Evolutionary conservation across 2,113 vertebrate species (phyloP).

Genomic region (Sciurus niger): DNA sequence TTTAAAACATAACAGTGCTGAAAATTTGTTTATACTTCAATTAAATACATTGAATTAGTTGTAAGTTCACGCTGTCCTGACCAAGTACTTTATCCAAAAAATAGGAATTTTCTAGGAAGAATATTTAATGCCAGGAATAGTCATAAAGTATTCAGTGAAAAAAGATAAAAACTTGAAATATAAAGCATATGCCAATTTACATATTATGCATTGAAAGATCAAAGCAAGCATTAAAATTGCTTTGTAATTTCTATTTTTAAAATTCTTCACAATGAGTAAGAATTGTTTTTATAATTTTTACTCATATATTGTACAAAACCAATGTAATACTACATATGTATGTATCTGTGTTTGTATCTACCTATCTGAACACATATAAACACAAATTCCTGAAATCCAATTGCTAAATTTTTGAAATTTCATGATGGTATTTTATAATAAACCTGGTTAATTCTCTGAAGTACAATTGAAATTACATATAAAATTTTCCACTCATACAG

Average conservation of each 20-base stretch:
- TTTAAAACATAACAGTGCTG: conserved; percentile 8
- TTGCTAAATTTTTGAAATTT: conserved; percentile 16
- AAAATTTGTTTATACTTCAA: conserved; percentile 31
- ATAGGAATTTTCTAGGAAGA: conserved; percentile 12
- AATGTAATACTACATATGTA: not conserved
- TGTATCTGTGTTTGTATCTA: not conserved
- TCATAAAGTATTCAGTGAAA: conserved; percentile 56
- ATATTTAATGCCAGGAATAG: conserved; percentile 12
- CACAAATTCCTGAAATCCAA: not conserved
- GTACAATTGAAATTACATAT: conserved; percentile 18
- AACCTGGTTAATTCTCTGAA: conserved; percentile 33
- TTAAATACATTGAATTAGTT: not conserved
- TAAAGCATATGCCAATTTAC: not conserved
- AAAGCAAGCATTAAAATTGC: conserved; percentile 23
- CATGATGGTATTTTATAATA: conserved; percentile 4
- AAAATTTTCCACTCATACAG: not conserved
- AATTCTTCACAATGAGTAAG: not conserved
- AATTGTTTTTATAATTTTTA: not conserved
- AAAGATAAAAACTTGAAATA: conserved; percentile 3
- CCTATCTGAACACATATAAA: not conserved
- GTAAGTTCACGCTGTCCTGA: not conserved
- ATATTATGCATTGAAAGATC: not conserved
- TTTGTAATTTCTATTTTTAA: conserved; percentile 20
- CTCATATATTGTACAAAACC: not conserved
- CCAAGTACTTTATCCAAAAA: conserved; percentile 8